These are phyloP conservation scores for Malurus leucopterus DNA, from an alignment of 2,797 vertebrate genomes.

Conservation along the genomic window DNA sequence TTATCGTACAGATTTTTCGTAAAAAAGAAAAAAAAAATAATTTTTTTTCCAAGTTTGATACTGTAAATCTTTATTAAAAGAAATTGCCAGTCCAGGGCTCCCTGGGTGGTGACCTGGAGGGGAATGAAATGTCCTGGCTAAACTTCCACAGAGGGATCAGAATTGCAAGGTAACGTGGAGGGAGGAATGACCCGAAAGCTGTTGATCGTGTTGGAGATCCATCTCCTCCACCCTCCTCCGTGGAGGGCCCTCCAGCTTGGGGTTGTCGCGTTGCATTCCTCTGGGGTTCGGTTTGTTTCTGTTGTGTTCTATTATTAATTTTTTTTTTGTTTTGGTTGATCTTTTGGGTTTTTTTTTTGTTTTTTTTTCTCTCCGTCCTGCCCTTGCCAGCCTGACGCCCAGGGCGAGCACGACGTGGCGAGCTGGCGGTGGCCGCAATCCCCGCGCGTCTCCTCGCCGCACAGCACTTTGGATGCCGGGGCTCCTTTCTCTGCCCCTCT, in stretches of 20 bases:
- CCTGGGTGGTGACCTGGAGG: constrained; percentile 52
- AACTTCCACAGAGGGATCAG: constrained; percentile 51
- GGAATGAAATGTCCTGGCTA: constrained; percentile 49
- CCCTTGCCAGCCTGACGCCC: constrained; percentile 30
- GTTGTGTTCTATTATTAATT: not conserved
- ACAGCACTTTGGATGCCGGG: not conserved
- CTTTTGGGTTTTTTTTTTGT: not conserved
- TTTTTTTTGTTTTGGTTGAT: not conserved
- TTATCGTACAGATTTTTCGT: constrained; percentile 77
- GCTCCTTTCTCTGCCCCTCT: constrained; percentile 7
- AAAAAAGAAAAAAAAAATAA: constrained; percentile 61
- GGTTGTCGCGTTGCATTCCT: constrained; percentile 53
- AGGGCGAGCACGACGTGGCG: not conserved
- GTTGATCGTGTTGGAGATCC: not conserved
- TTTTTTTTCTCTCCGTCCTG: constrained; percentile 27
- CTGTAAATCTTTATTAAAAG: constrained; percentile 70
- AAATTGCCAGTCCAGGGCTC: constrained; percentile 64
- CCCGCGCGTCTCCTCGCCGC: not conserved
- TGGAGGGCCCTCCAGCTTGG: constrained; percentile 56
- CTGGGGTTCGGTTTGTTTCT: constrained; percentile 47
- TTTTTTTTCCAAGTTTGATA: constrained; percentile 73
- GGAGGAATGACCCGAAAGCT: constrained; percentile 44
- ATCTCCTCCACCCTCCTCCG: constrained; percentile 42
- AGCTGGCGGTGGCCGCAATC: not conserved
- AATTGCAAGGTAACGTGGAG: constrained; percentile 42